Evolutionary conservation across 2,797 vertebrate species (phyloP).

Genomic region (Centroberyx gerrardi): DNA sequence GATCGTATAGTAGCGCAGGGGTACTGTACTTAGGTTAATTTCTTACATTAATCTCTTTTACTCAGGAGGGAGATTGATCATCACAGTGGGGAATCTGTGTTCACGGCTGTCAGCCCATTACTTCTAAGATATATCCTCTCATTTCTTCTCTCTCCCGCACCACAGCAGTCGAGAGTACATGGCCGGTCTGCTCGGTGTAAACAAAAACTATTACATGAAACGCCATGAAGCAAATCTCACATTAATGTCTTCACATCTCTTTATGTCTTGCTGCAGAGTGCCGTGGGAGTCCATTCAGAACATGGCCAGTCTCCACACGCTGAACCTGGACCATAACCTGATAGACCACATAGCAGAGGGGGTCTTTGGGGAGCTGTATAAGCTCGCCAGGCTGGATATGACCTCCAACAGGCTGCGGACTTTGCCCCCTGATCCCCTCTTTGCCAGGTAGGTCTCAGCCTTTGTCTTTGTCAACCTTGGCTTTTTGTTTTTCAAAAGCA

Average conservation of each 20-base stretch:
- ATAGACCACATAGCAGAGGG: slow-evolving; percentile 92
- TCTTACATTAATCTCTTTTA: not conserved
- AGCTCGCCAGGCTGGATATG: slow-evolving; percentile 94
- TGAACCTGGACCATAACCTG: slow-evolving; percentile 95
- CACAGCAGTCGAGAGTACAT: not conserved
- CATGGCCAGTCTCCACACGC: slow-evolving; percentile 93
- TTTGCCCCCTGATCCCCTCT: slow-evolving; percentile 92
- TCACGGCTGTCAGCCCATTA: slow-evolving; percentile 5
- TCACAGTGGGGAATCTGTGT: not conserved
- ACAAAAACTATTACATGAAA: slow-evolving; percentile 6
- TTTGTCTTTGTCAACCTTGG: slow-evolving; percentile 21
- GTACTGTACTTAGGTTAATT: slow-evolving; percentile 26
- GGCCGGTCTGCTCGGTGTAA: not conserved
- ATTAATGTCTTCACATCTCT: slow-evolving; percentile 3
- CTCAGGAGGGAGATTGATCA: not conserved
- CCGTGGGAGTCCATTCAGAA: slow-evolving; percentile 94
- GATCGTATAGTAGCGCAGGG: not conserved
- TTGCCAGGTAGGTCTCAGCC: slow-evolving; percentile 80
- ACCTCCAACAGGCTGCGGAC: slow-evolving; percentile 94
- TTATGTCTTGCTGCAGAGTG: slow-evolving; percentile 71
- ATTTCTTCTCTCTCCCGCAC: not conserved
- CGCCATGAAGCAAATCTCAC: slow-evolving; percentile 10
- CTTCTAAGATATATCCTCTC: slow-evolving; percentile 1
- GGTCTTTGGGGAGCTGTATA: slow-evolving; percentile 91
- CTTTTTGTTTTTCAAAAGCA: slow-evolving; percentile 46